Conservation (phyloP, 1,140 invertebrate species). For the Papilio xuthus region DNA sequence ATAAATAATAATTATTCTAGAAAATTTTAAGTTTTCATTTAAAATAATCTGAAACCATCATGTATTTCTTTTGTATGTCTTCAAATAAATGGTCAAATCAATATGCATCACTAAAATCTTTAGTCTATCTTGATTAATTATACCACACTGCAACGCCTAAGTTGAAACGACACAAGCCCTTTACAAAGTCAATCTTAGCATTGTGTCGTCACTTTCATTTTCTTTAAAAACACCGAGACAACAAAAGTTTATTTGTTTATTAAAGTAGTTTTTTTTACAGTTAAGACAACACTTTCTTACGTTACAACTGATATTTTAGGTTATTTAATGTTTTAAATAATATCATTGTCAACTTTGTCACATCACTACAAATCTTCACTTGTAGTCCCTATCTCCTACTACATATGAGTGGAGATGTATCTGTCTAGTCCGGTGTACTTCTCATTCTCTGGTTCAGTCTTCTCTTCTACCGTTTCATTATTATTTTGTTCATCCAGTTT, state of each 20-base stretch:
- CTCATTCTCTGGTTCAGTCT: constrained; percentile 53
- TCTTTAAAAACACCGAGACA: not conserved
- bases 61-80: not conserved
- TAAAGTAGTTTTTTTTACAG: not conserved
- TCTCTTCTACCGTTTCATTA: constrained; percentile 47
- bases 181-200: too few relatives aligned
- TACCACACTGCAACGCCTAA: too few relatives aligned
- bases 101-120: not conserved
- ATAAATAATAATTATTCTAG: not conserved
- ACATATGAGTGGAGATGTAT: constrained; percentile 75
- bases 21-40: not conserved
- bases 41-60: not conserved
- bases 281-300: not conserved
- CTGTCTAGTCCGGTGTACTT: constrained; percentile 64
- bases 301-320: not conserved
- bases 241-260: not conserved
- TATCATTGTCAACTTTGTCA: not conserved
- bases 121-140: not conserved
- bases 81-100: not conserved
- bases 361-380: not conserved
- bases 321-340: not conserved
- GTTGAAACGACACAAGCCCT: too few relatives aligned
- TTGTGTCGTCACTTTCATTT: not conserved
- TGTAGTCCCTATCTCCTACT: constrained; percentile 38
- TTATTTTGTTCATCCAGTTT: constrained; percentile 58